A percentile compares a stretch with the other conserved stretches of the same genome.
phyloP scores from a whole-genome alignment of 2,888 invertebrate genomes.

The Helobdella robusta region DNA sequence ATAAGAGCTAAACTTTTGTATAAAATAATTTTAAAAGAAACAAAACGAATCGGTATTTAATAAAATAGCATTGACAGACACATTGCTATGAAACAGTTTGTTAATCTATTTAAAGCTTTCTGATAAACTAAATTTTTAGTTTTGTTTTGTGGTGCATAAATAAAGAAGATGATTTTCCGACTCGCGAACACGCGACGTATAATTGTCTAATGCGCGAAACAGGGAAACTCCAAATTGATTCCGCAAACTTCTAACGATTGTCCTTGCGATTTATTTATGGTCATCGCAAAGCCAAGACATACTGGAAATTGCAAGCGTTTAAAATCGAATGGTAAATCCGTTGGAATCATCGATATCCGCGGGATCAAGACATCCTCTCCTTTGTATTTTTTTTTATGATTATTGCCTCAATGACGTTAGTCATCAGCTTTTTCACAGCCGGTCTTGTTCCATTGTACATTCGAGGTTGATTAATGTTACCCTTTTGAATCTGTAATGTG shows the following conservation, averaged over 20 bases:
- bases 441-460: slow-evolving; percentile 38
- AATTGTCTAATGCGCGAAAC: slow-evolving; percentile 27
- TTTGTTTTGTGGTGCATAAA: too few species aligned
- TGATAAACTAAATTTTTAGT: too few species aligned
- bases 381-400: slow-evolving; percentile 29
- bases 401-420: slow-evolving; percentile 35
- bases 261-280: not conserved
- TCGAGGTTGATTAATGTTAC: slow-evolving; percentile 34
- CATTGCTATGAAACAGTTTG: too few species aligned
- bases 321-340: slow-evolving; percentile 19
- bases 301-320: slow-evolving; percentile 5
- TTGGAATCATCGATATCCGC: slow-evolving; percentile 35
- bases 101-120: too few species aligned
- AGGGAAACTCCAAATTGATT: too few species aligned
- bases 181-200: slow-evolving; percentile 28
- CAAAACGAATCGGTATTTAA: too few species aligned
- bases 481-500: too few species aligned
- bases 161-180: slow-evolving; percentile 26
- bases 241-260: slow-evolving; percentile 24
- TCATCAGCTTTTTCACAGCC: slow-evolving; percentile 31
- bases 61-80: too few species aligned
- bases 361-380: slow-evolving; percentile 36
- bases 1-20: too few species aligned
- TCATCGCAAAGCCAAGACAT: slow-evolving; percentile 1
- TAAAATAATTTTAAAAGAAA: too few species aligned